A percentile compares a stretch with the other conserved stretches of the same genome.
Conservation (phyloP, 2,113 vertebrate species). For the Callopanchax toddi region DNA sequence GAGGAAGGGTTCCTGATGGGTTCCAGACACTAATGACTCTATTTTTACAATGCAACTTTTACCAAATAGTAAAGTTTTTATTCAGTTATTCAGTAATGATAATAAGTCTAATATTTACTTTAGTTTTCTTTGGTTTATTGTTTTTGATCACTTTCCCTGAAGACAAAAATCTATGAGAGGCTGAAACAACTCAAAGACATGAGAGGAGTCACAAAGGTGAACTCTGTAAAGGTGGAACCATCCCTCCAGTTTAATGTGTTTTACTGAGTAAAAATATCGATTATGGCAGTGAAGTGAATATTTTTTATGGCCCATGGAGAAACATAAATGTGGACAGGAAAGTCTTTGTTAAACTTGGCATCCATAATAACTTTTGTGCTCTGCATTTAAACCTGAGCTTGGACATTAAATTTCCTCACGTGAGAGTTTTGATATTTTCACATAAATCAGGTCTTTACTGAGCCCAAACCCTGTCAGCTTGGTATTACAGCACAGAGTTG, state of each 20-base stretch:
- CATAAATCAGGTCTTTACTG: constrained; percentile 26
- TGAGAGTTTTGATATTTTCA: not conserved
- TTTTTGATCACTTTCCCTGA: too few species aligned
- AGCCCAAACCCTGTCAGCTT: constrained; percentile 1
- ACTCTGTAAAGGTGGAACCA: constrained; percentile 1
- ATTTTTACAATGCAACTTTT: too few species aligned
- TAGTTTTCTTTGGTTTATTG: too few species aligned
- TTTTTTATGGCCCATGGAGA: constrained; percentile 2
- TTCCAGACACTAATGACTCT: too few species aligned
- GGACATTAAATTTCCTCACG: constrained; percentile 5
- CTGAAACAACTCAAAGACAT: not conserved
- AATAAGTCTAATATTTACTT: too few species aligned
- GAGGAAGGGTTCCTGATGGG: too few species aligned
- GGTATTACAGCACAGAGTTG: not conserved
- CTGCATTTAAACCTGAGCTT: constrained; percentile 11
- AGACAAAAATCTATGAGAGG: too few species aligned
- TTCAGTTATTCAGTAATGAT: too few species aligned
- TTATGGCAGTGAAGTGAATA: not conserved
- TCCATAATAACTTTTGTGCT: not conserved
- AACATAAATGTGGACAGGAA: constrained; percentile 6
- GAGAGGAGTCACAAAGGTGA: too few species aligned
- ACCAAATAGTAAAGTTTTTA: too few species aligned
- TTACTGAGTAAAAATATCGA: constrained; percentile 4
- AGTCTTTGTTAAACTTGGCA: not conserved
- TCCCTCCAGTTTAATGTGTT: not conserved